Evolutionary conservation across 2,113 vertebrate species (phyloP).

Genomic region (Cromileptes altivelis): DNA sequence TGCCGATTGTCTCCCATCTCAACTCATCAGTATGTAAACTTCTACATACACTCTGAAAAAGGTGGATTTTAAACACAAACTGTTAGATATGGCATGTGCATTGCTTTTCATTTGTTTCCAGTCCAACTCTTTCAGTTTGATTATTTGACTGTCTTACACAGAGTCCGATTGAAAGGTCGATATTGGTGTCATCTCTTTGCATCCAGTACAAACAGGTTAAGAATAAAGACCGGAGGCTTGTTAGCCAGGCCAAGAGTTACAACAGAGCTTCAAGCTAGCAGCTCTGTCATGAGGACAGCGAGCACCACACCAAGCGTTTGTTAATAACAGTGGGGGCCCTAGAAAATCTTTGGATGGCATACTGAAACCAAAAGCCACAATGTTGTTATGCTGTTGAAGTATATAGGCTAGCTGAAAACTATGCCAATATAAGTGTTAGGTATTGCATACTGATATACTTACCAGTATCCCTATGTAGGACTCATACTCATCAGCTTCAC

Average conservation of each 20-base stretch:
- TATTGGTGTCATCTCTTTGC: neutral
- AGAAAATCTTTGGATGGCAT: too few species aligned
- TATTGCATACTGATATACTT: too few species aligned
- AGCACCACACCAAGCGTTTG: too few species aligned
- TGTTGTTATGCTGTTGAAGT: too few species aligned
- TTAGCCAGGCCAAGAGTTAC: neutral
- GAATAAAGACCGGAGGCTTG: neutral
- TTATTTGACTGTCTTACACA: neutral
- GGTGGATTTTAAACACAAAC: conserved; percentile 6
- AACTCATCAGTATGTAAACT: neutral
- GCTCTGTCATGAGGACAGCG: neutral
- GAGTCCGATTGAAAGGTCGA: neutral
- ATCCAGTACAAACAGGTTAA: neutral
- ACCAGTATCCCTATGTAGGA: too few species aligned
- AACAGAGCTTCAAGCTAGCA: neutral
- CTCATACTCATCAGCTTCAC: too few species aligned
- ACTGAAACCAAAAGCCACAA: too few species aligned
- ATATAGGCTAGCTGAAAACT: too few species aligned
- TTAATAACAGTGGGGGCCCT: too few species aligned
- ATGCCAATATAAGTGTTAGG: too few species aligned
- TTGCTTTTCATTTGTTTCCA: neutral
- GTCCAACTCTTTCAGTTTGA: too few species aligned
- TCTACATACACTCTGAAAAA: conserved; percentile 5
- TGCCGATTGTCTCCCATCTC: neutral
- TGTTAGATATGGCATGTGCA: neutral